Evolutionary conservation across 2,113 vertebrate genomes (phyloP).

Genomic region (Nesogale talazaci): DNA sequence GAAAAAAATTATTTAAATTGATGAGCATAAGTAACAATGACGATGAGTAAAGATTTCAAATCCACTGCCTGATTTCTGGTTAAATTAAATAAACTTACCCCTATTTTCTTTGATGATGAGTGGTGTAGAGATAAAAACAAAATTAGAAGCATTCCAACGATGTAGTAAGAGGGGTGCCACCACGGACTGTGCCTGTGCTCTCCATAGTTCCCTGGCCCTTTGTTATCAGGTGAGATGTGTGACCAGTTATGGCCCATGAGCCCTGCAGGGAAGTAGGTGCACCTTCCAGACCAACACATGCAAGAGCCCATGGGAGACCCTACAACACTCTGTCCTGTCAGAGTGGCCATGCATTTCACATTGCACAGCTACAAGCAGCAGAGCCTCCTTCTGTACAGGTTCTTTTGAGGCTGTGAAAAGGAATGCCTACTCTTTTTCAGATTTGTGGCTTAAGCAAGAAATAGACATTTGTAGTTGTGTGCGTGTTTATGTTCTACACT

Average conservation of each 20-base stretch:
- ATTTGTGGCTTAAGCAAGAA: not conserved
- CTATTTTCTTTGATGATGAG: not conserved
- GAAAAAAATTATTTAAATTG: not conserved
- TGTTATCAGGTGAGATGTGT: not conserved
- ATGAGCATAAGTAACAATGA: not conserved
- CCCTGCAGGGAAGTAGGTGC: not conserved
- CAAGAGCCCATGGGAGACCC: too few species aligned
- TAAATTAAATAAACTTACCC: constrained; percentile 15
- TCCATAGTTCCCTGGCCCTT: not conserved
- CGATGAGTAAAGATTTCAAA: not conserved
- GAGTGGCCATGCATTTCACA: not conserved
- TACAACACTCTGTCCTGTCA: not conserved
- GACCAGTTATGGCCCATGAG: not conserved
- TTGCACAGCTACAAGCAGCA: not conserved
- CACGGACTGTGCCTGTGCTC: not conserved
- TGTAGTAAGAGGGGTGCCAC: not conserved
- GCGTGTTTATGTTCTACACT: not conserved
- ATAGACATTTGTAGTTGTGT: not conserved
- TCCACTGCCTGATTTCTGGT: not conserved
- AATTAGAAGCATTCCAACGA: constrained; percentile 31
- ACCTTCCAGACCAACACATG: not conserved
- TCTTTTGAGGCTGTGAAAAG: not conserved
- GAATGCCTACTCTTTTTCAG: not conserved
- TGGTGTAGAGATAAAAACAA: not conserved
- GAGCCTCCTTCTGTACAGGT: not conserved